Base-by-base conservation (phyloP, 2,797 vertebrate species). In the Cottoperca gobio region DNA sequence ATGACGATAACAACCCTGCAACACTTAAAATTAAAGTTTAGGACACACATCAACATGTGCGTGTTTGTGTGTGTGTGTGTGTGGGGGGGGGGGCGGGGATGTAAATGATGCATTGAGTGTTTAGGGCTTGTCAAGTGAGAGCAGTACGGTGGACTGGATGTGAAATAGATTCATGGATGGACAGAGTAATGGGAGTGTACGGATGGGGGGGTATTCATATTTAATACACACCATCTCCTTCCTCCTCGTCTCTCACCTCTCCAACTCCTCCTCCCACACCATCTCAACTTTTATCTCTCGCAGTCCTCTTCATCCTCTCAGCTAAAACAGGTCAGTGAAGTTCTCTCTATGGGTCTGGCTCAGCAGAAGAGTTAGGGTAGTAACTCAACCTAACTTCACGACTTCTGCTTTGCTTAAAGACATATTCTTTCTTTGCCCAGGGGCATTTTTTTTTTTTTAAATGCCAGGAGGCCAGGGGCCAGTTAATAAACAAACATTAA, bases 101-200 rank as follows among this genome's bases (percentile, higher is more conserved):
- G 40, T 77, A 46, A 66, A 87, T 86, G 70, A 79, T 84, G 55
- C 59, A 85, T 66, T 0, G 1, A 35, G 53, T 82, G 81, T 89
- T 83, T 85, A 78, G 77, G 77, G 72, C 65, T 81, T 78, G 76
- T 82, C 73, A 50, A 82, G 66, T 70, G 57, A 75, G 58, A 86
- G 37, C 64, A 42, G 62, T 66, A 46, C 60, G 23, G 46, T 48
- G 68, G 58, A 71, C 58, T 78, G 57, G 58, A 80, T 76, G 43
- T 72, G 65, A 86, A 88, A 71, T 65, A 16, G 76, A 85, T 76
- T 84, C 24, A 70, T 73, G 63, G 78, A 59, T 26, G 55, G 62
- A 73, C 33, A 31, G 53, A 55, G 63, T 53, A 63, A 50, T 49
- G 16, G 53, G n/a, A 50, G 28, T 37, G 23, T 13, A 46, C 6